phyloP scores from a whole-genome alignment of 2,888 invertebrate genomes.

The Byasa hedistus region DNA sequence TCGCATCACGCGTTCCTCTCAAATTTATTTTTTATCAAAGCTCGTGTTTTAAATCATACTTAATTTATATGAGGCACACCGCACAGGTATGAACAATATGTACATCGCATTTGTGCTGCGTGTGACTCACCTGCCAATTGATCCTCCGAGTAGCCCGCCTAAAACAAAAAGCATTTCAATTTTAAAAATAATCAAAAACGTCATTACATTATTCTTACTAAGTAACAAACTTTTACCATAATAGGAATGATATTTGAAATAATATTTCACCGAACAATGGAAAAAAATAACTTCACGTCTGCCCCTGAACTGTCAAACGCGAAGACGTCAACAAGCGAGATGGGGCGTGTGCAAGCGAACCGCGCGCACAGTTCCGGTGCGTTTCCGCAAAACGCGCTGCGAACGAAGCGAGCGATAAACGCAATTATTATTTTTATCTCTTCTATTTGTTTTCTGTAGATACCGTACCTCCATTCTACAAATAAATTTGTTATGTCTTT shows the following conservation, averaged over 20 bases:
- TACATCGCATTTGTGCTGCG: conserved; percentile 26
- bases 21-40: conserved; percentile 21
- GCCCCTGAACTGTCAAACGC: conserved; percentile 25
- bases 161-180: conserved; percentile 53
- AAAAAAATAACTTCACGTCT: conserved; percentile 26
- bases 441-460: too few species aligned
- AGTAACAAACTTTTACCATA: conserved; percentile 18
- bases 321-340: neutral
- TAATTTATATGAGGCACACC: neutral
- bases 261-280: neutral
- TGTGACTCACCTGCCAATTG: conserved; percentile 92
- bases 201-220: neutral
- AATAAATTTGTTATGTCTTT: too few species aligned
- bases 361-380: too few species aligned
- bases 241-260: neutral
- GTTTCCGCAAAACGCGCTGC: too few species aligned
- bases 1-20: conserved; percentile 7
- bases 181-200: neutral
- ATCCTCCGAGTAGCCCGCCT: conserved; percentile 94
- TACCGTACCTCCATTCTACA: too few species aligned
- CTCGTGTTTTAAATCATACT: neutral
- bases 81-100: conserved; percentile 11
- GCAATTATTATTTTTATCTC: too few species aligned
- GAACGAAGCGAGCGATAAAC: too few species aligned
- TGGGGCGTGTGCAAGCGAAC: too few species aligned